A percentile compares a stretch with the other conserved stretches of the same genome.
Conservation (phyloP, 2,797 vertebrate genomes). For the Gephyroberyx darwinii region DNA sequence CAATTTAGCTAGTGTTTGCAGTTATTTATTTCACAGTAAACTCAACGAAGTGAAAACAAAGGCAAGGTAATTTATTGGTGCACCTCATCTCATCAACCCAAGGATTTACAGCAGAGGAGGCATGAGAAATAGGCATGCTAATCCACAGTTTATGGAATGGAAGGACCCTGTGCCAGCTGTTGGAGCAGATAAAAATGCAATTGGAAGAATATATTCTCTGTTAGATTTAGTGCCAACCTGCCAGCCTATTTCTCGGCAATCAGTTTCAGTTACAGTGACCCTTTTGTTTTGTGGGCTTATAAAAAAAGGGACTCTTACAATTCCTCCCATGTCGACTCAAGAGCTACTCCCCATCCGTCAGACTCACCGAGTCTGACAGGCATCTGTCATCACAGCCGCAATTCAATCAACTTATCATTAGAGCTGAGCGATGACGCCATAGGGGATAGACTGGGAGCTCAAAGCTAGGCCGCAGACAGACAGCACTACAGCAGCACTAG, state of each 20-base stretch:
- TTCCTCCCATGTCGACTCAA: slow-evolving; percentile 35
- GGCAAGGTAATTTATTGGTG: slow-evolving; percentile 33
- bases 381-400: slow-evolving; percentile 63
- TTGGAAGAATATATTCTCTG: slow-evolving; percentile 30
- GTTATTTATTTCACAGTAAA: slow-evolving; percentile 27
- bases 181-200: slow-evolving; percentile 43
- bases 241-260: slow-evolving; percentile 46
- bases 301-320: slow-evolving; percentile 41
- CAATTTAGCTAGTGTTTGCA: slow-evolving; percentile 18
- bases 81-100: slow-evolving; percentile 24
- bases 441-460: slow-evolving; percentile 36
- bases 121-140: slow-evolving; percentile 20
- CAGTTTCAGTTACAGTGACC: slow-evolving; percentile 44
- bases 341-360: slow-evolving; percentile 59
- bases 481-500: slow-evolving; percentile 9
- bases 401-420: slow-evolving; percentile 67
- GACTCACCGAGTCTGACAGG: slow-evolving; percentile 58
- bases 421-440: slow-evolving; percentile 46
- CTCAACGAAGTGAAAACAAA: slow-evolving; percentile 38
- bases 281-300: slow-evolving; percentile 54
- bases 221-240: slow-evolving; percentile 15
- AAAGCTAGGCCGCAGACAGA: slow-evolving; percentile 5
- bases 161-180: slow-evolving; percentile 40
- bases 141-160: slow-evolving; percentile 46
- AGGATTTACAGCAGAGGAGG: slow-evolving; percentile 27